phyloP scores from a whole-genome alignment of 2,888 invertebrate genomes.

The Notodonta ziczac region DNA sequence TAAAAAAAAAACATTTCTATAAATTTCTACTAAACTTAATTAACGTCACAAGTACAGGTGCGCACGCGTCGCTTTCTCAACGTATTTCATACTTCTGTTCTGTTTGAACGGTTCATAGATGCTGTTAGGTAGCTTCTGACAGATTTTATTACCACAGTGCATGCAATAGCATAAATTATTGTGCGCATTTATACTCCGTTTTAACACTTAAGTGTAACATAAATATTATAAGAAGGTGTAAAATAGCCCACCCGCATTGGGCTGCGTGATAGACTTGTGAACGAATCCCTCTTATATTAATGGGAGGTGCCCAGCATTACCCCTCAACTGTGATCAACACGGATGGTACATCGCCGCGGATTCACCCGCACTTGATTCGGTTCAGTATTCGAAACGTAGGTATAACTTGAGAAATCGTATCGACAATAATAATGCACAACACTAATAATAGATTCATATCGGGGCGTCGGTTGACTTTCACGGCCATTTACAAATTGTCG shows the following conservation, averaged over 20 bases:
- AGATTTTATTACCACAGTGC: not conserved
- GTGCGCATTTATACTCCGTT: no score
- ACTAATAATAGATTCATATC: slow-evolving; percentile 30
- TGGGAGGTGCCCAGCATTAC: no score
- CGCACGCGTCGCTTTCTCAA: slow-evolving; percentile 7
- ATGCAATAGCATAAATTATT: not conserved
- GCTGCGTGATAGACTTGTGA: no score
- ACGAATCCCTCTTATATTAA: no score
- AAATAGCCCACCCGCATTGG: no score
- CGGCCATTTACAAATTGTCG: not conserved
- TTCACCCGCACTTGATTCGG: slow-evolving; percentile 28
- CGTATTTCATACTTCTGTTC: not conserved
- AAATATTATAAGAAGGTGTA: no score
- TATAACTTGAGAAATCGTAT: slow-evolving; percentile 41
- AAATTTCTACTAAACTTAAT: slow-evolving; percentile 67
- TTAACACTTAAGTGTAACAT: no score
- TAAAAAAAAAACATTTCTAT: slow-evolving; percentile 56
- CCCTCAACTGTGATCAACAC: no score
- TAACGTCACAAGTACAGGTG: slow-evolving; percentile 38
- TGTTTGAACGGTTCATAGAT: not conserved
- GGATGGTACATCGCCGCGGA: not conserved
- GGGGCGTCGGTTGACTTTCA: slow-evolving; percentile 9
- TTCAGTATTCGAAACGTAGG: slow-evolving; percentile 39
- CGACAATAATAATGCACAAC: slow-evolving; percentile 35
- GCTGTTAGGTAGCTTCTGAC: not conserved